Conservation (phyloP, 1,140 invertebrate genomes). For the Planococcus citri region DNA sequence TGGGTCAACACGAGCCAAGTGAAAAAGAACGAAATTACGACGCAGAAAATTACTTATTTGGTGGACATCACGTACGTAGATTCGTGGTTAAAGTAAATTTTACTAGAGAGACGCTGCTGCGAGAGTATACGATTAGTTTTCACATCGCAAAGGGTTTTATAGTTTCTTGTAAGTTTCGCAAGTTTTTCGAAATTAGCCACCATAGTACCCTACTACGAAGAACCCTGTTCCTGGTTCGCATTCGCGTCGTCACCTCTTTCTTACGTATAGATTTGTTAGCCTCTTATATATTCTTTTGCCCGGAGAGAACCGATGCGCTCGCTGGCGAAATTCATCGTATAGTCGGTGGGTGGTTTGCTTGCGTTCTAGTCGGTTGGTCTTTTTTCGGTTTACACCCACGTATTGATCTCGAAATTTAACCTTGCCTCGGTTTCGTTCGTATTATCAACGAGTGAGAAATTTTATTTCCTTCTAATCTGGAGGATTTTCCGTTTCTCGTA, state of each 20-base stretch:
- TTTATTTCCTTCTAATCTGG: neutral
- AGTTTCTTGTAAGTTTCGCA: too few species aligned
- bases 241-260: neutral
- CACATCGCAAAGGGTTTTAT: too few species aligned
- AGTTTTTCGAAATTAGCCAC: neutral
- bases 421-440: neutral
- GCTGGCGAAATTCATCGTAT: neutral
- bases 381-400: slow-evolving; percentile 1
- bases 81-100: too few species aligned
- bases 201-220: too few species aligned
- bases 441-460: neutral
- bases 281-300: too few species aligned
- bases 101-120: too few species aligned
- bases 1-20: too few species aligned
- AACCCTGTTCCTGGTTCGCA: too few species aligned
- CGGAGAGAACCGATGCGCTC: neutral
- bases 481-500: neutral
- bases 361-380: neutral
- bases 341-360: neutral
- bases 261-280: too few species aligned
- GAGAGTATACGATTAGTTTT: too few species aligned
- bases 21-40: neutral
- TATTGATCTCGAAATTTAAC: slow-evolving; percentile 7
- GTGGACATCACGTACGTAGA: too few species aligned
- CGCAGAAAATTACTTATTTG: too few species aligned